Base-by-base conservation (phyloP, 2,113 vertebrate genomes). In the Okapia johnstoni region DNA sequence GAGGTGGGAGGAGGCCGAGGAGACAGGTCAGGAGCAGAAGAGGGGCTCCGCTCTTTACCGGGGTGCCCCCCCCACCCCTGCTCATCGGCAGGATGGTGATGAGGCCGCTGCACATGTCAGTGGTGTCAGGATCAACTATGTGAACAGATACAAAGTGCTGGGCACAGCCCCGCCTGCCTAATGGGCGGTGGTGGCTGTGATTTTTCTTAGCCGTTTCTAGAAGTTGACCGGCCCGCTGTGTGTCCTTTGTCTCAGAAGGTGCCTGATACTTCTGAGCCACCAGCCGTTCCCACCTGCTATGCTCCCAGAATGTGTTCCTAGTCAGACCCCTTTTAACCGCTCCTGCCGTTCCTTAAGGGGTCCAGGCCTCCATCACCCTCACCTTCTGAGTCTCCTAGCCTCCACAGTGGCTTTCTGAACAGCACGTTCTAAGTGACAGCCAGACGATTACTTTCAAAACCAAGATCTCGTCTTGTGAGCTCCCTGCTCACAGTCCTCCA, bases 81-180 rank as follows among this genome's bases (percentile, higher is more conserved):
- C 9, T 55, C 60, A 2, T 17, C 5, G 1, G 8, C 28, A 19
- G 52, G 48, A 46, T 9, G 0, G 1, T 5, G 43, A 8, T 17
- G 1, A 17, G 60, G 61, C 61, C 8, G 1, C 61, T 19, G 16
- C 33, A n/a, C 16, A n/a, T 15, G 7, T n/a, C 61, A 7, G 3
- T 19, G 61, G 40, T 13, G 2, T 23, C 13, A 55, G 33, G 12
- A 46, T 52, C 19, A 11, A 86, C 17, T 19, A 6, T 1, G 55
- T 1, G 55, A 76, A 89, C 17, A 5, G 36, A 14, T 3, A 1
- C 11, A 4, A 73, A 50, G 77, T 13, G 0, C 46, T 46, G 40
- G 81, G 70, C 89, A 10, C 33, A 6, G 66, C 0, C 7, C 66
- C 6, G 4, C 15, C 58, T 76, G 26, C 76, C 54, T 30, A 1